Evolutionary conservation across 1,140 invertebrate genomes (phyloP), one percentile per base, ranked within the genome.

Genomic region (Caenorhabditis briggsae): DNA sequence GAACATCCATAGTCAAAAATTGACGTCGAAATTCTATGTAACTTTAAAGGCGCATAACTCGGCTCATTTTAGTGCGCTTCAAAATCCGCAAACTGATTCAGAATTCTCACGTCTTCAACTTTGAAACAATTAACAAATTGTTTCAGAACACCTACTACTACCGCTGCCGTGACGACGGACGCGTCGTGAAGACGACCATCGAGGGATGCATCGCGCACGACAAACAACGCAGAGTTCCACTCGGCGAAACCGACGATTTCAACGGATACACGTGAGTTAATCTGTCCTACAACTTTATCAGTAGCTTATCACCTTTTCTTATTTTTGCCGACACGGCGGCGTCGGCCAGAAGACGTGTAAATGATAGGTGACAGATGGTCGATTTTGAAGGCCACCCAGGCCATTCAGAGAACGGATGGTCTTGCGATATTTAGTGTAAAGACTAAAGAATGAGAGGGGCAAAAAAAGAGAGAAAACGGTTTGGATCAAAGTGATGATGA

Each of bases 231-330:
- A 46, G 84, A n/a, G 53, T 89, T n/a, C 82, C 58, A 25, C 74
- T 89, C 46, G 88, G 88, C 33, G 70, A 89, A 46, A 89, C 84
- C 18, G 87, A 89, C 85, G 88, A 89, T 61, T 64, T 87, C 50
- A 88, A 88, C 59, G 88, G 89, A 56, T 89, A 89, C 88, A 88
- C 86, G 88, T 89, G 70, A 87, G 88, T 64, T 82, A 23, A 20
- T 33, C 33, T 53, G 43, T 3, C 41, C 20, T 50, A 58, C 14
- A 6, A 48, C 43, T 8, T 82, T 56, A 23, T 20, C n/a, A 3
- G 33, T 3, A 3, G 33, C 33, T 12, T 82, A 43, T 16, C 8
- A 41, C n/a, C 9, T 53, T 33, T 59, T 83, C 18, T 46, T 64
- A 41, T 64, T 83, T 83, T 83, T 83, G 33, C 58, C 55, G 82